These are phyloP conservation scores for Ctena decussata DNA, from an alignment of 2,888 invertebrate genomes.

Conservation along the genomic window DNA sequence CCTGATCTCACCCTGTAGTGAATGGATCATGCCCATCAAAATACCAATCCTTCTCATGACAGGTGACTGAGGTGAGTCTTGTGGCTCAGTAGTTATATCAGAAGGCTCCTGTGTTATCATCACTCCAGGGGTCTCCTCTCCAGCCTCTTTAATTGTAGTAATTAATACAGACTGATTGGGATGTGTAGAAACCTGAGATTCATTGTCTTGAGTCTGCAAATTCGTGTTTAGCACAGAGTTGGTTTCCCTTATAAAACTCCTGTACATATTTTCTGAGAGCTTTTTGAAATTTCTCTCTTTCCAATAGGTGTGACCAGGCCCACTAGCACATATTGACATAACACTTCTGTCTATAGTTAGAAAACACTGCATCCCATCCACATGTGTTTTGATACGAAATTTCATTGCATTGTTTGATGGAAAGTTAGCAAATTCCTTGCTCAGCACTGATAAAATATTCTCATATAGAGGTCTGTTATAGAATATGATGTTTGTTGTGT, in stretches of 20 bases:
- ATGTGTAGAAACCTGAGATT: background rate
- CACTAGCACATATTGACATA: conserved; percentile 1
- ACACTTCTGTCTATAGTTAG: background rate
- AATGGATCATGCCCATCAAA: background rate
- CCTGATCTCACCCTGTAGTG: background rate
- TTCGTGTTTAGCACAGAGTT: background rate
- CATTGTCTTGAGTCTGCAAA: no score
- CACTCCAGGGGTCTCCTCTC: background rate
- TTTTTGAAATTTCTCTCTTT: background rate
- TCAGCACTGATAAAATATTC: background rate
- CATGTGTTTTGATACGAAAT: background rate
- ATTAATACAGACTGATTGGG: background rate
- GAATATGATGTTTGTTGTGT: background rate
- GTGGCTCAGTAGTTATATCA: background rate
- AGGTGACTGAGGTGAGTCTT: background rate
- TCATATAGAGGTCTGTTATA: background rate
- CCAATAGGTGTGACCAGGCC: background rate
- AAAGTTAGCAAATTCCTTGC: background rate
- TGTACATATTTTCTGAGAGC: background rate
- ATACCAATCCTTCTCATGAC: background rate
- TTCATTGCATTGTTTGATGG: background rate
- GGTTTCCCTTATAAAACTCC: background rate
- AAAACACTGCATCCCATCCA: background rate
- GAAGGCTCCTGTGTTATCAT: no score
- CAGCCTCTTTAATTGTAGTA: background rate